These are phyloP conservation scores for Suricata suricatta DNA, from an alignment of 2,113 vertebrate species.

Conservation along the genomic window DNA sequence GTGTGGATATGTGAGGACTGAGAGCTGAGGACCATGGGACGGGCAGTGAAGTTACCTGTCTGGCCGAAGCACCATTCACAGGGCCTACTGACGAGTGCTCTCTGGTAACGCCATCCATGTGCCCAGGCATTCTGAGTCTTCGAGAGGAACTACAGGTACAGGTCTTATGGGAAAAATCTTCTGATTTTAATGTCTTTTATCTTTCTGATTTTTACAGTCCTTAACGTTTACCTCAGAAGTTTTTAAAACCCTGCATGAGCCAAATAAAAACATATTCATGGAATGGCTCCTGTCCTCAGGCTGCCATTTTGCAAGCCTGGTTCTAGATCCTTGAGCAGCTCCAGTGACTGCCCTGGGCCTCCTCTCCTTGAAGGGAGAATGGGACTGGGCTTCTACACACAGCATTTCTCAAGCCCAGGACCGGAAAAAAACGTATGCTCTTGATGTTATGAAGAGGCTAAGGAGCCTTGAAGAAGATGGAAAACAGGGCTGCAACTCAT, in stretches of 20 bases:
- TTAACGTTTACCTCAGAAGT: background rate
- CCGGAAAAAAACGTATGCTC: background rate
- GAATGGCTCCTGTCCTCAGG: background rate
- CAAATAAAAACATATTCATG: background rate
- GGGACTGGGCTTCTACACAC: background rate
- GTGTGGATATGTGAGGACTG: accelerated
- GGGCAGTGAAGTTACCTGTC: background rate
- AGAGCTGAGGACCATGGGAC: background rate
- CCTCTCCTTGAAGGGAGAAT: background rate
- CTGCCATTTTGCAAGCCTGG: background rate
- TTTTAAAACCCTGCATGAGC: background rate
- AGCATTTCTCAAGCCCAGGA: background rate
- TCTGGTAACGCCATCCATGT: background rate
- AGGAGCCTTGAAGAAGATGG: background rate
- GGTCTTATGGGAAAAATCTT: background rate
- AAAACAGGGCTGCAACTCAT: background rate
- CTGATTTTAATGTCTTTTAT: background rate
- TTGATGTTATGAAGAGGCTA: background rate
- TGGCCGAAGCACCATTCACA: background rate
- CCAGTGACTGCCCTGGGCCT: background rate
- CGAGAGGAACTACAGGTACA: background rate
- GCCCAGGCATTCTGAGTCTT: background rate
- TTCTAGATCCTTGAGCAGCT: background rate
- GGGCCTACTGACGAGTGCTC: background rate
- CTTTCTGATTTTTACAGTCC: background rate